Conservation (phyloP, 2,888 invertebrate species). For the Cephus pulcher region DNA sequence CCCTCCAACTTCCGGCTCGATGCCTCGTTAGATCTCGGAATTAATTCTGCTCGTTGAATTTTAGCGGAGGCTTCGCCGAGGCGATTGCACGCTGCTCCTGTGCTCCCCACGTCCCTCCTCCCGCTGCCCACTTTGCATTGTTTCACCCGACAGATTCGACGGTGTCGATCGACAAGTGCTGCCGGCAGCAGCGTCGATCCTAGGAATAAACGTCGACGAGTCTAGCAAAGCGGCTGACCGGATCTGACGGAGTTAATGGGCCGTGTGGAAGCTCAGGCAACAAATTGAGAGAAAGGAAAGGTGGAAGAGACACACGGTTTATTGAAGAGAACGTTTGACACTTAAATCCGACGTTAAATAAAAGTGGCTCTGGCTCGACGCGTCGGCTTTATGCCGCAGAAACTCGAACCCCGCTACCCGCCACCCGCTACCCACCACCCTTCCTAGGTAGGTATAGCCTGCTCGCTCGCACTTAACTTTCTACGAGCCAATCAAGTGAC, state of each 20-base stretch:
- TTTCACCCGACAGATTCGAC: too few relatives aligned
- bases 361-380: conserved; percentile 47
- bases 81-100: too few relatives aligned
- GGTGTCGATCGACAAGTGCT: too few relatives aligned
- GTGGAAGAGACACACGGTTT: not conserved
- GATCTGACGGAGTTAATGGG: not conserved
- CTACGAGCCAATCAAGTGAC: conserved; percentile 51
- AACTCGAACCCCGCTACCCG: conserved; percentile 7
- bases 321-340: not conserved
- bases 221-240: not conserved
- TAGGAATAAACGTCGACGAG: too few relatives aligned
- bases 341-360: conserved; percentile 59
- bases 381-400: conserved; percentile 30
- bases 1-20: conserved; percentile 45
- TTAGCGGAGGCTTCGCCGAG: conserved; percentile 33
- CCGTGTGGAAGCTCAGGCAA: not conserved
- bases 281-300: not conserved
- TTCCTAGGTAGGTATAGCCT: conserved; percentile 9
- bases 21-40: conserved; percentile 46
- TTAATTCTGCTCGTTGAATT: conserved; percentile 48
- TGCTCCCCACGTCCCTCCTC: too few relatives aligned
- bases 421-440: not conserved
- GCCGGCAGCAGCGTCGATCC: too few relatives aligned
- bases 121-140: too few relatives aligned
- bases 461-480: conserved; percentile 49